Conservation (phyloP, 2,797 vertebrate species). For the Clarias platycephalus region DNA sequence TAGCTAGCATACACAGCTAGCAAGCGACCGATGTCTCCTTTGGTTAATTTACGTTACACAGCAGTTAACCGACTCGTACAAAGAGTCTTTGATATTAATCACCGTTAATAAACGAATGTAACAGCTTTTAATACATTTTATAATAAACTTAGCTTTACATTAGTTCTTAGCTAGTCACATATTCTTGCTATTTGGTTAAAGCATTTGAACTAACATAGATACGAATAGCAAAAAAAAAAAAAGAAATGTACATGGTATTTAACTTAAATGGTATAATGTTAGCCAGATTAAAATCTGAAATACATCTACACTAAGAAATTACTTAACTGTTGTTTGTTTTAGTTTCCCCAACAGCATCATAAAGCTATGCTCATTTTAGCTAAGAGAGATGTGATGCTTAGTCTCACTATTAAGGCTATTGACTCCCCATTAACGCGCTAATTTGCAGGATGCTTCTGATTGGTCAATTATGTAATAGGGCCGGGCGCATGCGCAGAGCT, state of each 20-base stretch:
- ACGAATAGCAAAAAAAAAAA: too few species aligned
- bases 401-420: neutral
- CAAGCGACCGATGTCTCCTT: neutral
- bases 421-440: neutral
- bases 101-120: neutral
- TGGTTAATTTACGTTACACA: neutral
- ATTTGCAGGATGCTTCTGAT: slow-evolving; percentile 21
- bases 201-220: neutral
- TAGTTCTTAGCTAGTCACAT: neutral
- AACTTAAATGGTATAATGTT: too few species aligned
- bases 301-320: neutral
- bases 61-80: neutral
- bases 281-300: neutral
- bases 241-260: too few species aligned
- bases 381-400: neutral
- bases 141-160: neutral
- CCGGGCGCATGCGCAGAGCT: neutral
- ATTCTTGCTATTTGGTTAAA: neutral
- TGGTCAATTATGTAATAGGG: neutral
- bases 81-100: neutral
- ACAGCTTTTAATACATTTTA: neutral
- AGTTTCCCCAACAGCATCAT: neutral
- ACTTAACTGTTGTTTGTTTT: too few species aligned
- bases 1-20: neutral
- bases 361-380: neutral